Evolutionary conservation across 2,797 vertebrate genomes (phyloP).

Genomic region (Myiotriccus ornatus): DNA sequence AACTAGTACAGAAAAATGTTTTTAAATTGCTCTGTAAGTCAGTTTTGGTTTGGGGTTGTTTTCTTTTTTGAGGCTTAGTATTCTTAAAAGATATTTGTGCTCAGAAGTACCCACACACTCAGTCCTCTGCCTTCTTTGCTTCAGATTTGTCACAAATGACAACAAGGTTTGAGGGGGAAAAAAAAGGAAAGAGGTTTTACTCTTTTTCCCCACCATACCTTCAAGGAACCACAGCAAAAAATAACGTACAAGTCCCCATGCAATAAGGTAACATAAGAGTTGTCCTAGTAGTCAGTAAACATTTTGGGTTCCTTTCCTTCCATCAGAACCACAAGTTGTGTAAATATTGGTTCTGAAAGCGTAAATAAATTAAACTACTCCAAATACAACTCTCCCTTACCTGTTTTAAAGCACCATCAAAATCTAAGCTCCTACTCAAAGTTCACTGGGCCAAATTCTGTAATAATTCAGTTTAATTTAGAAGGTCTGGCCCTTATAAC

Average conservation of each 20-base stretch:
- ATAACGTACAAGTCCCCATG: accelerated
- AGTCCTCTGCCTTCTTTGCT: background rate
- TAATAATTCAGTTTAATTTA: background rate
- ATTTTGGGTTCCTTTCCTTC: background rate
- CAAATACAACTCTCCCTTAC: background rate
- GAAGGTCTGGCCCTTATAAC: background rate
- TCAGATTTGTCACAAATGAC: background rate
- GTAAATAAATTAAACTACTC: background rate
- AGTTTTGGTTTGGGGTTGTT: background rate
- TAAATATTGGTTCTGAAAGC: background rate
- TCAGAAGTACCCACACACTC: background rate
- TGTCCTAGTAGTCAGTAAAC: background rate
- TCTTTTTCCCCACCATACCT: background rate
- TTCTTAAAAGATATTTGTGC: background rate
- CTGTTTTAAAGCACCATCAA: background rate
- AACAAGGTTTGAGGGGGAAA: background rate
- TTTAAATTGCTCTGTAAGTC: background rate
- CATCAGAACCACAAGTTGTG: background rate
- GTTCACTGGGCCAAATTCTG: background rate
- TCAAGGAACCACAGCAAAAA: background rate
- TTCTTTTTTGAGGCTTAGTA: background rate
- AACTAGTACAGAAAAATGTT: background rate
- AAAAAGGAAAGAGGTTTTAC: background rate
- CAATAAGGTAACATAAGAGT: background rate
- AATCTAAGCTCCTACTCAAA: background rate